Evolutionary conservation across 2,888 invertebrate species (phyloP), one percentile per base, ranked within the genome.

Genomic region (Synergus laeviventris): DNA sequence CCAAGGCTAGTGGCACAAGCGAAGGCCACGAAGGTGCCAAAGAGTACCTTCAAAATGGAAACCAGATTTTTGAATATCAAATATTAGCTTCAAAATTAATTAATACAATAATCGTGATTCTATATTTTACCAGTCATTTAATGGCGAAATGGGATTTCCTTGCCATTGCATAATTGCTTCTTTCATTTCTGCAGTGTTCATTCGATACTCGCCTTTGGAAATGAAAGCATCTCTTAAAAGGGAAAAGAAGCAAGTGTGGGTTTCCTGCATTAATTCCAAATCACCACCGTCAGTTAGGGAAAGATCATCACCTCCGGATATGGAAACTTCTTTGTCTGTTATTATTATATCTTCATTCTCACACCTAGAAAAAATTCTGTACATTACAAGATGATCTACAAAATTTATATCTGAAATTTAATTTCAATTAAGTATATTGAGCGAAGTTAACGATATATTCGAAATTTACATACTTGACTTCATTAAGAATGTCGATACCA

Each of bases 141-240:
- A 91, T 0, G 96, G 95, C 1, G 96, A 96, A 70, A 96, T 96
- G 0, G 96, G 96, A 87, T 96, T 96, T 74, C 94, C 93, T 87
- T 96, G 94, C 93, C 97, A 97, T 1, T 94, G 92, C 74, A 93
- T 92, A 38, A 97, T 93, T 70, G 95, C 92, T 84, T 95, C 93
- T 88, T 96, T 95, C 91, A 98, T 91, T 87, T 96, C 94, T 8
- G 93, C 92, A 80, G 95, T 94, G 38, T 95, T 95, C 91, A 97
- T 96, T 62, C 97, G 93, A 87, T 97, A 97, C 82, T 97, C 97
- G 1, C 94, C 94, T 7, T 96, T 94, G 0, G 97, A 96, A 74
- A 96, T 96, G 86, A 98, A 96, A 77, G 98, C 93, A 86, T 97
- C 98, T 7, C 98, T 93, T 39, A 98, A 93, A 60, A 98, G 91